Evolutionary conservation across 2,888 invertebrate species (phyloP), one percentile per base, ranked within the genome.

Genomic region (Lissonota sp.): DNA sequence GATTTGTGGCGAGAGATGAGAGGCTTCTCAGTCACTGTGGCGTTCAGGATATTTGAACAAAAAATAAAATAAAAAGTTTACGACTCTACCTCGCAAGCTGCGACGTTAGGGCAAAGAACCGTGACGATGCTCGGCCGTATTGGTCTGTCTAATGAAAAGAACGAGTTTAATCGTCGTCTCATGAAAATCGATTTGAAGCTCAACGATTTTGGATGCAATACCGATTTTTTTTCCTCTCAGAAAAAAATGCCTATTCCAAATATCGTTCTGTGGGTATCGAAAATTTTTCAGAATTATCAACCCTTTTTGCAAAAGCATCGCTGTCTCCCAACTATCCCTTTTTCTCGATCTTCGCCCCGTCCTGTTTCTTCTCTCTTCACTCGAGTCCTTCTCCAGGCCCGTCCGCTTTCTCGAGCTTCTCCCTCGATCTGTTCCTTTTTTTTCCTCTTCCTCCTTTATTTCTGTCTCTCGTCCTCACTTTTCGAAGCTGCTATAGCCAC

Each of bases 61-160:
- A 69, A 63, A 70, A 46, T 3, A 49, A 49, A 49, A 49, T 10
- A 49, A 53, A 87, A 88, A 89, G 87, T 90, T 90, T 88, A 86
- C 86, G 86, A 87, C 86, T 85, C 86, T 83, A 82, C 79, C 71
- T 78, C 58, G 70, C 75, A 85, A 84, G 26, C 85, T 80, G 84
- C 80, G 66, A 80, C 77, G 69, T 78, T 76, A 82, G 82, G 80
- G 78, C 77, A 73, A 53, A 58, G 55, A 46, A 67, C 57, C 40
- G 77, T 57, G 58, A 46, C 44, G 62, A 72, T 80, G 82, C 70
- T 75, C 81, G 72, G 75, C 62, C 62, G 78, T 74, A 67, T 78
- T 57, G 42, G 46, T 57, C 62, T 37, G 10, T 53, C 62, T n/a
- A 44, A 26, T 26, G 26, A 26, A 26, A 26, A 26, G 26, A 3